phyloP scores from a whole-genome alignment of 1,140 invertebrate genomes.

The Eumaeus atala region DNA sequence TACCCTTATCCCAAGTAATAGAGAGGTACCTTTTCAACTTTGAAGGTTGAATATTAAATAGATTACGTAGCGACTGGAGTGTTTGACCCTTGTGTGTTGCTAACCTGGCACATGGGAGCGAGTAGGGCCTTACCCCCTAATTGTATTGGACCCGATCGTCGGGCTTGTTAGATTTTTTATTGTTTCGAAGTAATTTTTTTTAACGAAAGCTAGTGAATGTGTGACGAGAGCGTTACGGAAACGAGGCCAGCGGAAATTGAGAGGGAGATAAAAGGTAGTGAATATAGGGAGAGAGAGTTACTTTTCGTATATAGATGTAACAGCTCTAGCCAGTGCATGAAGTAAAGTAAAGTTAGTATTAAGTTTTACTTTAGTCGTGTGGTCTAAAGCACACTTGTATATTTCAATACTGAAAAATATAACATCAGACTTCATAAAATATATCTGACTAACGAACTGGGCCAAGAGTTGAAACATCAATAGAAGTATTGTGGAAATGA shows the following conservation, averaged over 20 bases:
- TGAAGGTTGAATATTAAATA: conserved; percentile 23
- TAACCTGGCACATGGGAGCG: conserved; percentile 56
- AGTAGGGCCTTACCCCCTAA: conserved; percentile 50
- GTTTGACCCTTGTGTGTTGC: conserved; percentile 22
- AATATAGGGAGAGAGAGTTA: too few relatives aligned
- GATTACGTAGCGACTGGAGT: conserved; percentile 15
- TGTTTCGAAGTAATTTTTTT: conserved; percentile 59
- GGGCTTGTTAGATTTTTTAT: conserved; percentile 49
- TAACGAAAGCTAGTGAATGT: conserved; percentile 55
- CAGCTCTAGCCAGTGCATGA: conserved; percentile 50
- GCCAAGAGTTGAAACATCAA: too few relatives aligned
- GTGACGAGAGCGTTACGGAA: too few relatives aligned
- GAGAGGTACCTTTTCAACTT: conserved; percentile 10
- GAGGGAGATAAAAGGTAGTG: too few relatives aligned
- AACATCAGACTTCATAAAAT: too few relatives aligned
- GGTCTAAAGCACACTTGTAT: neutral
- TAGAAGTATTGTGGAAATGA: too few relatives aligned
- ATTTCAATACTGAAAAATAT: neutral
- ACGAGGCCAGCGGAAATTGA: too few relatives aligned
- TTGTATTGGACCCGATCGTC: conserved; percentile 39
- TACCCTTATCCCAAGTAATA: too few relatives aligned
- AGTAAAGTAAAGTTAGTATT: conserved; percentile 10
- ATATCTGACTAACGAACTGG: too few relatives aligned
- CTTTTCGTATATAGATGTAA: conserved; percentile 61
- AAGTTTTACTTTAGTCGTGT: neutral